Evolutionary conservation across 2,113 vertebrate species (phyloP).

Genomic region (Bubo blakistoni): DNA sequence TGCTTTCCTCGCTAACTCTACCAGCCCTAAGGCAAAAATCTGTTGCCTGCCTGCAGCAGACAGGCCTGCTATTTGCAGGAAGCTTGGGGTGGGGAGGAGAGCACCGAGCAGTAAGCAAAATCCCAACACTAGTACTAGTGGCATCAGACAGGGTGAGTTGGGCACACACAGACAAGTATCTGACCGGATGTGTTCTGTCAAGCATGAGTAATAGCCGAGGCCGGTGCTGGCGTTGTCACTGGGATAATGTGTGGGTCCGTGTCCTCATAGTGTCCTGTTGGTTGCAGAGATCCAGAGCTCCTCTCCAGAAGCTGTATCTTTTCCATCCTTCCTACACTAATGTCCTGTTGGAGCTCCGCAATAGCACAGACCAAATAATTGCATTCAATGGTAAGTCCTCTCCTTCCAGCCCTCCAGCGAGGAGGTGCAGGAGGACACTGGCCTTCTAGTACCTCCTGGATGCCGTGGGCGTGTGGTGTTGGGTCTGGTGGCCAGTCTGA

Average conservation of each 20-base stretch:
- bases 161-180: rapidly evolving
- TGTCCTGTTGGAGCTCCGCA: conserved; percentile 80
- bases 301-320: conserved; percentile 77
- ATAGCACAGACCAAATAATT: conserved; percentile 72
- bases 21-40: neutral
- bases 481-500: neutral
- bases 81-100: neutral
- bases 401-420: neutral
- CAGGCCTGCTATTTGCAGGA: neutral
- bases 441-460: neutral
- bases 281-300: neutral
- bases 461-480: rapidly evolving
- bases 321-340: conserved; percentile 81
- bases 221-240: neutral
- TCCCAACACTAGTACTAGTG: neutral
- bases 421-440: neutral
- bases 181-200: neutral
- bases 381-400: conserved; percentile 77
- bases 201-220: neutral
- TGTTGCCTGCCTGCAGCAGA: neutral
- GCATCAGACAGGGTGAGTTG: neutral
- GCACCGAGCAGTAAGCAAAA: neutral
- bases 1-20: neutral
- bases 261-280: neutral
- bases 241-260: rapidly evolving